Percentiles rank a stretch among this genome's conserved stretches.
These are phyloP conservation scores for Poeciliopsis infans DNA, from an alignment of 2,797 vertebrate genomes.

Conservation along the genomic window DNA sequence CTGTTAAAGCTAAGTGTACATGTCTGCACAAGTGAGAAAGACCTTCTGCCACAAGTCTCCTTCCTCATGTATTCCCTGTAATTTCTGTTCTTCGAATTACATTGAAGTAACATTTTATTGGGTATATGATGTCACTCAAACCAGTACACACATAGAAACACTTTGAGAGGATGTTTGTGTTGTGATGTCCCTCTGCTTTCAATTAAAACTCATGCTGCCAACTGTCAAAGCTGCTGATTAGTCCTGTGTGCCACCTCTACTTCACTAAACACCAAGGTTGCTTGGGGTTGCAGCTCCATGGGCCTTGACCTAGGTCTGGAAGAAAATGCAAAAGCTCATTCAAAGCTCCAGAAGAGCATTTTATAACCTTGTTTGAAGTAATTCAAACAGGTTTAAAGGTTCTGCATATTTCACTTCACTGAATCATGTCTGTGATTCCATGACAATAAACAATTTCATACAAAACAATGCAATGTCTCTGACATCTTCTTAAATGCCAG, in stretches of 20 bases:
- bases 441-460: not conserved
- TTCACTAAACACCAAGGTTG: constrained; percentile 36
- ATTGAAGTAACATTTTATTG: not conserved
- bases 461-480: not conserved
- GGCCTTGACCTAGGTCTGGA: constrained; percentile 3
- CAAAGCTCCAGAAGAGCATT: not conserved
- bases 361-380: not conserved
- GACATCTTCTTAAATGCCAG: not conserved
- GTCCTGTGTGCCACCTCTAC: constrained; percentile 29
- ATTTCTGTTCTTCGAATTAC: constrained; percentile 4
- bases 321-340: not conserved
- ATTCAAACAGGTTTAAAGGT: not conserved
- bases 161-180: constrained; percentile 5
- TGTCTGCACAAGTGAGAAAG: constrained; percentile 12
- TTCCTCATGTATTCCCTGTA: not conserved
- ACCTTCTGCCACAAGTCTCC: not conserved
- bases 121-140: not conserved
- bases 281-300: not conserved
- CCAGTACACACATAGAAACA: constrained; percentile 2
- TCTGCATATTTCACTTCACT: not conserved
- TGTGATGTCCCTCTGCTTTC: constrained; percentile 58
- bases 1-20: constrained; percentile 13
- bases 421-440: not conserved
- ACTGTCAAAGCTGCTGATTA: constrained; percentile 54
- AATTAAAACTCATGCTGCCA: constrained; percentile 55